Conservation (phyloP, 2,113 vertebrate genomes). For the Labeo rohita region DNA sequence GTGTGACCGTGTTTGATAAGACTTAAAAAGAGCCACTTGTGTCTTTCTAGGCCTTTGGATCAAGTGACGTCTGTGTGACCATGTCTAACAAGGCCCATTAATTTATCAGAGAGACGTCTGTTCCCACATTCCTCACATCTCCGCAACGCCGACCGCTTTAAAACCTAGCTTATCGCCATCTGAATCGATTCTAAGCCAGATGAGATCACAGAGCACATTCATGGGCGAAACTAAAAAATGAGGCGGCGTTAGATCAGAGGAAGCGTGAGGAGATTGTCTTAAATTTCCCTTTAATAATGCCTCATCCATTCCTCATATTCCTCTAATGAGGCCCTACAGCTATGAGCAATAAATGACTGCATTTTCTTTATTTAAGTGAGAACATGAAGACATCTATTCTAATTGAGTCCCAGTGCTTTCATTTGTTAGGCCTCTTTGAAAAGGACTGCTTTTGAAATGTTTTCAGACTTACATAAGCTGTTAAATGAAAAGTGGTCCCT, state of each 20-base stretch:
- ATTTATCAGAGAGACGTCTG: conserved; percentile 63
- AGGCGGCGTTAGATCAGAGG: conserved; percentile 19
- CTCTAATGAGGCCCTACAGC: conserved; percentile 39
- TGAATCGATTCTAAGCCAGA: conserved; percentile 4
- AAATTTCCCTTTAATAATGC: conserved; percentile 40
- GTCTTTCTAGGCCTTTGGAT: conserved; percentile 57
- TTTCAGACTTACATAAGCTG: conserved; percentile 65
- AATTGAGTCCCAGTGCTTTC: not conserved
- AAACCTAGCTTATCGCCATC: not conserved
- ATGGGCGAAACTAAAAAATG: conserved; percentile 35
- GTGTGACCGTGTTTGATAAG: conserved; percentile 67
- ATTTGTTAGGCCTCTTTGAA: conserved; percentile 17
- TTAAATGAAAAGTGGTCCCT: conserved; percentile 55
- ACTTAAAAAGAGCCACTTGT: conserved; percentile 67
- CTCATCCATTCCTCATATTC: conserved; percentile 28
- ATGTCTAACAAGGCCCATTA: conserved; percentile 55
- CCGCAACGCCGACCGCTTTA: not conserved
- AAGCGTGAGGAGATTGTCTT: conserved; percentile 17
- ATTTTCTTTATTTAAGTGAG: conserved; percentile 11
- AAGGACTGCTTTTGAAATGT: conserved; percentile 28
- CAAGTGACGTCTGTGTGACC: conserved; percentile 69
- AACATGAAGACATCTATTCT: not conserved
- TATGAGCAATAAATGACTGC: not conserved
- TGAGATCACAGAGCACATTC: conserved; percentile 31
- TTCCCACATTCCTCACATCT: conserved; percentile 56